Conservation (phyloP, 37 sponge, comb jelly and placozoan genomes). For the Agelas oroides region DNA sequence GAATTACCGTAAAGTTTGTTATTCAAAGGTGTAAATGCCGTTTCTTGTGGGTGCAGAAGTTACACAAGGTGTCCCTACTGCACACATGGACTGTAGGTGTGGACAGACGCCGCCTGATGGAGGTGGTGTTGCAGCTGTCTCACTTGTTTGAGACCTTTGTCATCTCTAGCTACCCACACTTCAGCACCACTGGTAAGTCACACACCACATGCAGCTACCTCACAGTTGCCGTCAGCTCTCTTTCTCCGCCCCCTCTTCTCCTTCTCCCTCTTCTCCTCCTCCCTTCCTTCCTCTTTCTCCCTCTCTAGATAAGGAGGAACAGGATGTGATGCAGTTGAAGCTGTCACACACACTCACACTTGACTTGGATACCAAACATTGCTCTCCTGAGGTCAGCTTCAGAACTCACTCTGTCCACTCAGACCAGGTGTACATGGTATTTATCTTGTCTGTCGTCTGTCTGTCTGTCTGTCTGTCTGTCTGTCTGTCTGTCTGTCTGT, state of each 20-base stretch:
- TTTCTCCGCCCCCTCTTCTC: not conserved
- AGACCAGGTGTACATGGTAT: too few species aligned
- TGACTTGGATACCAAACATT: constrained; percentile 44
- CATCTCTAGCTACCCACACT: constrained; percentile 31
- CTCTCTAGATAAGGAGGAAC: constrained; percentile 11
- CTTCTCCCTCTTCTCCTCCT: not conserved
- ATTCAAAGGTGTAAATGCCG: too few species aligned
- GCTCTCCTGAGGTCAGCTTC: constrained; percentile 54
- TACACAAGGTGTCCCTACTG: too few species aligned
- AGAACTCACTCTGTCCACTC: too few species aligned
- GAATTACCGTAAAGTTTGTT: too few species aligned
- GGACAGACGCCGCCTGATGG: not conserved
- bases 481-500: not conserved
- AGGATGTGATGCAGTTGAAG: constrained; percentile 17
- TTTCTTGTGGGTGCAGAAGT: too few species aligned
- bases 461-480: constrained; percentile 14
- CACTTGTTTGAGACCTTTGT: constrained; percentile 63
- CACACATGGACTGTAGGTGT: too few species aligned
- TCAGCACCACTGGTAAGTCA: not conserved
- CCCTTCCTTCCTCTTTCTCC: not conserved
- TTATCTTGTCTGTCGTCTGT: not conserved
- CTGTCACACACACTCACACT: constrained; percentile 39
- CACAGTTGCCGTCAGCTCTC: too few species aligned
- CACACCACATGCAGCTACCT: not conserved
- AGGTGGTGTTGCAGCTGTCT: constrained; percentile 38